Conservation (phyloP, 2,888 invertebrate species). For the Leptopilina syphax region DNA sequence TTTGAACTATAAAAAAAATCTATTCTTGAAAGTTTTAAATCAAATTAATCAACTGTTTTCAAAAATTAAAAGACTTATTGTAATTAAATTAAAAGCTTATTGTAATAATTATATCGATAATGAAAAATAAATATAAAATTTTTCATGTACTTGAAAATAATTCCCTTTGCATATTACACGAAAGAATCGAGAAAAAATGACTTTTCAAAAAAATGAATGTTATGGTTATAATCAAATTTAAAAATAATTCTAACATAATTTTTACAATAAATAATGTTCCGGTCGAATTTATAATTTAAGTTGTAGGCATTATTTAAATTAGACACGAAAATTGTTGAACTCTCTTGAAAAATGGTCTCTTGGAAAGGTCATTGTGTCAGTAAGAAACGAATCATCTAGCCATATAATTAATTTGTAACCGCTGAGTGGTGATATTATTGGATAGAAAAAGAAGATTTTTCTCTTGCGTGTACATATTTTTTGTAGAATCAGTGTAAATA, state of each 20-base stretch:
- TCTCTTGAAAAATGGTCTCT: conserved; percentile 8
- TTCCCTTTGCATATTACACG: too few species aligned
- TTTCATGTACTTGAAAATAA: too few species aligned
- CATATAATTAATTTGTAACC: conserved; percentile 56
- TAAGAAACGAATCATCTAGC: conserved; percentile 51
- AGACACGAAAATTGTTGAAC: conserved; percentile 1
- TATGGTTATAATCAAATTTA: background rate
- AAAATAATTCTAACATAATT: background rate
- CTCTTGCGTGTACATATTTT: conserved; percentile 53
- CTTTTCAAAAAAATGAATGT: background rate
- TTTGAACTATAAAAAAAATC: too few species aligned
- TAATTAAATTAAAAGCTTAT: too few species aligned
- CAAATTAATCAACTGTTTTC: too few species aligned
- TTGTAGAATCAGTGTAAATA: conserved; percentile 46
- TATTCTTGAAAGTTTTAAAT: too few species aligned
- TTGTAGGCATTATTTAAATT: conserved; percentile 36
- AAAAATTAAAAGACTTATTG: too few species aligned
- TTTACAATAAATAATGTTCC: background rate
- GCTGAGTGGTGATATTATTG: conserved; percentile 57
- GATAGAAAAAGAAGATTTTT: conserved; percentile 32
- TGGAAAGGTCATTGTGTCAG: conserved; percentile 40
- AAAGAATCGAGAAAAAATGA: too few species aligned
- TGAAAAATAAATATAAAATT: too few species aligned
- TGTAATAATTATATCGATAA: too few species aligned
- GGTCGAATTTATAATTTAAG: conserved; percentile 20